Percentiles rank a stretch among this genome's conserved stretches.
phyloP scores from a whole-genome alignment of 2,113 vertebrate genomes.

The Anolis carolinensis region DNA sequence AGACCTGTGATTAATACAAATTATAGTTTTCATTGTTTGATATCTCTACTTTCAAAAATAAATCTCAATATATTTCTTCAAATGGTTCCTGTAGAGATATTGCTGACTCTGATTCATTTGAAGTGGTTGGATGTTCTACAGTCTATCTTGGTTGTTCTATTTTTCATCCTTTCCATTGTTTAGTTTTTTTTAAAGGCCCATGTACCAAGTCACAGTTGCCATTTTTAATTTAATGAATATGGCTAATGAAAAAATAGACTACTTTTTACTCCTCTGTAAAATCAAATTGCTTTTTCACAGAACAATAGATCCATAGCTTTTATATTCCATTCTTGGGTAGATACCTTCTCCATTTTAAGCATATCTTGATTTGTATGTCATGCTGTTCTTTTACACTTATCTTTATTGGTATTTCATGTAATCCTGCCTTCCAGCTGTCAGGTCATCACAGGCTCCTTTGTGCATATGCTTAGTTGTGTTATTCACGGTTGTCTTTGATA shows the following conservation, averaged over 20 bases:
- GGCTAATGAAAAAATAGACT: neutral
- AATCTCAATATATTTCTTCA: neutral
- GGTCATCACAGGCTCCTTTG: neutral
- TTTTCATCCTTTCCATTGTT: neutral
- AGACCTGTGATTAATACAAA: too few relatives aligned
- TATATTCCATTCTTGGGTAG: neutral
- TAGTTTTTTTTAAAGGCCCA: neutral
- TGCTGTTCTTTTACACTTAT: neutral
- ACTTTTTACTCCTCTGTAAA: neutral
- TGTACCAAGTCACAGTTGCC: neutral
- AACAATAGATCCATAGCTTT: neutral
- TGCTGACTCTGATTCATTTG: neutral
- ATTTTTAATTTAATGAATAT: neutral
- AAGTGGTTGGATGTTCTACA: neutral
- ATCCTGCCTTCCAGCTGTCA: neutral
- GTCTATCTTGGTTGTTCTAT: neutral
- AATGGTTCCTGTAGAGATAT: neutral
- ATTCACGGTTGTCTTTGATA: neutral
- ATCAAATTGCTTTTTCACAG: neutral
- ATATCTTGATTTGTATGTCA: neutral
- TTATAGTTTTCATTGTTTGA: neutral
- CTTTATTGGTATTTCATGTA: neutral
- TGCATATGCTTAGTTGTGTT: neutral
- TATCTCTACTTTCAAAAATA: neutral
- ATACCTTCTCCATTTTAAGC: too few relatives aligned